These are phyloP conservation scores for Synanthedon tipuliformis DNA, from an alignment of 2,888 invertebrate genomes.

Conservation along the genomic window DNA sequence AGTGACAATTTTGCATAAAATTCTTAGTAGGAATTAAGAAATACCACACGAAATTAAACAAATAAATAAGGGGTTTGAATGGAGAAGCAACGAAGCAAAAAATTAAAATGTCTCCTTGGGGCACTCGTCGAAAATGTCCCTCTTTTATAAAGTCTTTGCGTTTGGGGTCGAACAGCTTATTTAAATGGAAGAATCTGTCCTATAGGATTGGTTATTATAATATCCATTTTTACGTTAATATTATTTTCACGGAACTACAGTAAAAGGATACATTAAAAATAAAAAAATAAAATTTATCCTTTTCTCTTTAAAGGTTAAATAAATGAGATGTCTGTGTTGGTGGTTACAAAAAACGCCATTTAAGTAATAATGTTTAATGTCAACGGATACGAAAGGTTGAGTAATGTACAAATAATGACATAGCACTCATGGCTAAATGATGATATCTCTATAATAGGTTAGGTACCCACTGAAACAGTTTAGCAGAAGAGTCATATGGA, in stretches of 20 bases:
- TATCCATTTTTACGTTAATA: too few species aligned
- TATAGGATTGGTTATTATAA: background rate
- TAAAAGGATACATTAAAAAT: background rate
- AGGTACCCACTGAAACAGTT: too few species aligned
- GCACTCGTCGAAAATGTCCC: background rate
- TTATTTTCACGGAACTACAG: too few species aligned
- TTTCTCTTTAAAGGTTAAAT: background rate
- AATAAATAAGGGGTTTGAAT: slow-evolving; percentile 2
- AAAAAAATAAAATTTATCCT: background rate
- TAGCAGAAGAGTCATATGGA: too few species aligned
- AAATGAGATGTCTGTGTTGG: background rate
- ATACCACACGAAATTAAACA: slow-evolving; percentile 1
- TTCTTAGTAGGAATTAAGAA: background rate
- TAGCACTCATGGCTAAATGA: background rate
- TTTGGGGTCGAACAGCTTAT: background rate
- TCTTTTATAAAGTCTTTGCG: background rate
- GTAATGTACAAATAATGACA: slow-evolving; percentile 11
- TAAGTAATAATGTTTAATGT: slow-evolving; percentile 1
- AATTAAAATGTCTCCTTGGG: background rate
- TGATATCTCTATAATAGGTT: background rate
- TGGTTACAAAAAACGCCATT: background rate
- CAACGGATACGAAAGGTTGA: background rate
- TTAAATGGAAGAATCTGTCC: background rate
- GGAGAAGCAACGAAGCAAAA: slow-evolving; percentile 1
- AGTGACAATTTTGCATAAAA: too few species aligned